Conservation (phyloP, 2,113 vertebrate species). For the Seriola quinqueradiata region DNA sequence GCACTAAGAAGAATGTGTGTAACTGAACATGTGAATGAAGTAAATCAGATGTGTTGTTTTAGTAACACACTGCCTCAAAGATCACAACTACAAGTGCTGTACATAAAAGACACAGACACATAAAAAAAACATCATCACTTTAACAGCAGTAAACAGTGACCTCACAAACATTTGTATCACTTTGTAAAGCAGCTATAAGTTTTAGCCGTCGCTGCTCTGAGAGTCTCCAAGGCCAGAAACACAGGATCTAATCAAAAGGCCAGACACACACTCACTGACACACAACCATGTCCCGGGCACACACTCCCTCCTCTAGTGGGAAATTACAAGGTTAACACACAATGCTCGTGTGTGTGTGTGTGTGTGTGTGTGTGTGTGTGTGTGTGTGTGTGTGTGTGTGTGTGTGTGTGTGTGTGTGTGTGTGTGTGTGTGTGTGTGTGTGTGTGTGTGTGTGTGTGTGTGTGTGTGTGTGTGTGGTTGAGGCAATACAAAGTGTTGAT, state of each 20-base stretch:
- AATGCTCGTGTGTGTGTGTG: constrained; percentile 1
- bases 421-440: not conserved
- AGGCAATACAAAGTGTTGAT: constrained; percentile 60
- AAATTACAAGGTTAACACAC: constrained; percentile 54
- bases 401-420: not conserved
- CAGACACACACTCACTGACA: constrained; percentile 19
- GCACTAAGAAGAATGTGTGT: not conserved
- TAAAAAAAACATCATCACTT: not conserved
- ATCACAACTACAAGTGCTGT: not conserved
- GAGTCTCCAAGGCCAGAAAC: constrained; percentile 2
- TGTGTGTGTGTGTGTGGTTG: constrained; percentile 13
- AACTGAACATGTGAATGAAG: constrained; percentile 1
- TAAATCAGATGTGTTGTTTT: too few species aligned
- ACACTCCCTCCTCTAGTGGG: constrained; percentile 36
- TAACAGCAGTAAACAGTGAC: not conserved
- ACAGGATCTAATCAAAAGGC: constrained; percentile 28
- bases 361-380: not conserved
- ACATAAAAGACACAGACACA: not conserved
- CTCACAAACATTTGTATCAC: not conserved
- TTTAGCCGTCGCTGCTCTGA: constrained; percentile 8
- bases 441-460: not conserved
- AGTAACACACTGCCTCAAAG: too few species aligned
- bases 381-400: not conserved
- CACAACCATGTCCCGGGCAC: constrained; percentile 14
- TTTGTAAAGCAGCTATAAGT: constrained; percentile 20